Evolutionary conservation across 2,888 invertebrate species (phyloP), one percentile per base, ranked within the genome.

Genomic region (Asteroscopus sphinx): DNA sequence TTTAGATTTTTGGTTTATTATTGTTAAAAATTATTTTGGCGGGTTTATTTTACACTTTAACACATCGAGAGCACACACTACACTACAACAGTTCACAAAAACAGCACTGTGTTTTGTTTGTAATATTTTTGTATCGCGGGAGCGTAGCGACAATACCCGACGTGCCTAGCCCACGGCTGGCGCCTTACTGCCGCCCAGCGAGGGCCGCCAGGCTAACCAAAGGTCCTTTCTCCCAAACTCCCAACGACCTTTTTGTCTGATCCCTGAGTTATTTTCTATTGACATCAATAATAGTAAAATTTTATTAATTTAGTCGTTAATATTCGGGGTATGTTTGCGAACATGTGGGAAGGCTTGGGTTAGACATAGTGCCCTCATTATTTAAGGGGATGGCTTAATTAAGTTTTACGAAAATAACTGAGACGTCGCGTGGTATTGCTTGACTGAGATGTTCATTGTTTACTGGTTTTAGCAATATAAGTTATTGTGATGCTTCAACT

Each of bases 181-280:
- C 87, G 86, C 68, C 84, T 68, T 48, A 87, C 87, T 87, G 87
- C 72, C 85, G 82, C 62, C 41, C 54, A 58, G 57, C 61, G 62
- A 69, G 68, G 60, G 61, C 61, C 68, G 62, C 63, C 48, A 41
- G 54, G 61, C 61, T 61, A 72, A 48, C 51, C 40, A 64, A 69
- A 73, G 69, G 76, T 64, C 69, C 76, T 76, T 75, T 63, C 44
- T 63, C 49, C 55, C 52, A 11, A 59, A 60, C 44, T 63, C 49
- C 55, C 52, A 11, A 59, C 55, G 73, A 73, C 73, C 69, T 74
- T 76, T 62, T 59, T 66, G 63, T 72, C 58, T 72, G 48, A 58
- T 49, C 42, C 9, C 25, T 41, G 39, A 65, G 30, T 59, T 76
- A 63, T 66, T 61, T 55, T 61, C 33, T 62, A 51, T 26, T 56